These are phyloP conservation scores for Phodopus roborovskii DNA, from an alignment of 2,113 vertebrate species.

Conservation along the genomic window DNA sequence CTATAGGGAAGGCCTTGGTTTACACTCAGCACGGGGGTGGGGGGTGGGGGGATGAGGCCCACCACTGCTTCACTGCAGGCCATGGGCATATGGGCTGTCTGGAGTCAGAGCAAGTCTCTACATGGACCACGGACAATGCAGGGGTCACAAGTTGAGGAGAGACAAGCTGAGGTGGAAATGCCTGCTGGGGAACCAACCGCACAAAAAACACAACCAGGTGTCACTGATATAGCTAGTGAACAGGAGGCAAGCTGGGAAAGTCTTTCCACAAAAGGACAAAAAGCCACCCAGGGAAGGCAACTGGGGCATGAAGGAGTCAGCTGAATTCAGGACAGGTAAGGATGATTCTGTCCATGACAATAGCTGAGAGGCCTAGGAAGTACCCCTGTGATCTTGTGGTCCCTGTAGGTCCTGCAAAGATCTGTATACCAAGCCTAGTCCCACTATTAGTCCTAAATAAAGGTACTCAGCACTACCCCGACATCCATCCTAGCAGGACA, in stretches of 20 bases:
- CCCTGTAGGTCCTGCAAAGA: not conserved
- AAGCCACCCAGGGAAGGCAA: not conserved
- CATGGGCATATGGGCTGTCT: not conserved
- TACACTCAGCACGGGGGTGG: too few relatives aligned
- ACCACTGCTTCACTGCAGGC: too few relatives aligned
- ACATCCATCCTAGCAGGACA: not conserved
- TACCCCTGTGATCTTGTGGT: not conserved
- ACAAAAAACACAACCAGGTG: not conserved
- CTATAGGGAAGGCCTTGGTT: too few relatives aligned
- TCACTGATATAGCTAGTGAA: not conserved
- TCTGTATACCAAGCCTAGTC: not conserved
- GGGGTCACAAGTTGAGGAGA: not conserved
- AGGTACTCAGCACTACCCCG: not conserved
- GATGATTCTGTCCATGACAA: not conserved
- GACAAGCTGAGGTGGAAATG: not conserved
- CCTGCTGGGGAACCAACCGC: not conserved
- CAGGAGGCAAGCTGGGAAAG: too few relatives aligned
- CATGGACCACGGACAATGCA: too few relatives aligned
- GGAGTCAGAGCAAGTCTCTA: not conserved
- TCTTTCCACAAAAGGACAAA: not conserved
- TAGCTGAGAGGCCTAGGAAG: not conserved
- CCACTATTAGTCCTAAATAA: not conserved
- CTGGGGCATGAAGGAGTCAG: not conserved
- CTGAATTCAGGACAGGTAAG: not conserved
- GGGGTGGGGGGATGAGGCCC: not conserved